Evolutionary conservation across 2,797 vertebrate species (phyloP).

Genomic region (Halcyon smyrnensis): DNA sequence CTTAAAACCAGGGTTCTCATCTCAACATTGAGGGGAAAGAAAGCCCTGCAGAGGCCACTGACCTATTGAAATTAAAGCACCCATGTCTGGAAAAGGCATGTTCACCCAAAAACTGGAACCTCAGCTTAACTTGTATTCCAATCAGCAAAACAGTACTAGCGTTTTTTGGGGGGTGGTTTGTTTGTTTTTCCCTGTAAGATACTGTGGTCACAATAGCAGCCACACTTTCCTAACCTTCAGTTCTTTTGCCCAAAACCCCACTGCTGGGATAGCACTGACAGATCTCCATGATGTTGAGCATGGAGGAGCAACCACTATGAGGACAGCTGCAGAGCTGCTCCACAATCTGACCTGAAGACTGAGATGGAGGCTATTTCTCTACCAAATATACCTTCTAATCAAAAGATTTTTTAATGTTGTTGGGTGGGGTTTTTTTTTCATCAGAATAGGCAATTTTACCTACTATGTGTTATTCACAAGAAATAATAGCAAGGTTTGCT

Average conservation of each 20-base stretch:
- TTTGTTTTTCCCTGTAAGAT: neutral
- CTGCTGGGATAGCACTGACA: neutral
- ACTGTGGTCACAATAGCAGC: neutral
- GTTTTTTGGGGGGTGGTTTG: rapidly evolving
- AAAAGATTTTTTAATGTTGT: neutral
- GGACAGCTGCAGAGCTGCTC: neutral
- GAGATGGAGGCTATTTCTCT: neutral
- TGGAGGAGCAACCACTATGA: neutral
- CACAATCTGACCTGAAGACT: neutral
- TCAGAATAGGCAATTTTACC: neutral
- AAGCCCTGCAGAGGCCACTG: neutral
- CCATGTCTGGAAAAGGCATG: neutral
- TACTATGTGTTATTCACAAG: neutral
- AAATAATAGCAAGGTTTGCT: neutral
- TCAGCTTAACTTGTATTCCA: neutral
- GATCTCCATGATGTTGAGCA: neutral
- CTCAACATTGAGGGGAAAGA: neutral
- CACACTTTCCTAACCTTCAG: neutral
- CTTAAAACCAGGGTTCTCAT: neutral
- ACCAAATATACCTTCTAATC: neutral
- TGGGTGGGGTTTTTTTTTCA: neutral
- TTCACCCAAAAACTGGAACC: neutral
- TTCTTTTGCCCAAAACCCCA: neutral
- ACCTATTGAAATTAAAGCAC: neutral
- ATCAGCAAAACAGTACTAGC: neutral